Conservation (phyloP, 1,140 invertebrate species). For the Berghia stephanieae region DNA sequence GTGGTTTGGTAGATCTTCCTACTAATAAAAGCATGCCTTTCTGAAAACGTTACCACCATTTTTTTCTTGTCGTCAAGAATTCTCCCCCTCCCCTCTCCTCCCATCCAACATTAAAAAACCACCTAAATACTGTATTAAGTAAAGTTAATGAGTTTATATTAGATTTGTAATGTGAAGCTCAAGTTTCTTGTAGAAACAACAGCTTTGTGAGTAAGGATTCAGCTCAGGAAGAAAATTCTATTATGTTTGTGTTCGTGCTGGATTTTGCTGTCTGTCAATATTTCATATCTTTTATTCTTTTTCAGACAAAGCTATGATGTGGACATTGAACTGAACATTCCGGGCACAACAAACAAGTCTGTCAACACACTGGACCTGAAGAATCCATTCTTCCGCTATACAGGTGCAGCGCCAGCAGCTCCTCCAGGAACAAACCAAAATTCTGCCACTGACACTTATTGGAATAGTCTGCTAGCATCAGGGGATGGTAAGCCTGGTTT, state of each 20-base stretch:
- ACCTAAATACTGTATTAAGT: no score
- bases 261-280: not conserved
- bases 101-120: no score
- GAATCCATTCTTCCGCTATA: constrained; percentile 93
- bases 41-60: no score
- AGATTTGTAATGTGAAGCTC: not conserved
- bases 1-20: no score
- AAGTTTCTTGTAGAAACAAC: not conserved
- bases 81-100: no score
- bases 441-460: constrained; percentile 83
- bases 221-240: not conserved
- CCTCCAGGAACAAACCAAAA: constrained; percentile 87
- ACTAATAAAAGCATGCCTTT: no score
- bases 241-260: not conserved
- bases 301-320: constrained; percentile 95
- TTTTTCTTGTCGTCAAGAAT: no score
- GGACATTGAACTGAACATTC: constrained; percentile 91
- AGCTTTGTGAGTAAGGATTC: not conserved
- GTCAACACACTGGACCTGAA: constrained; percentile 94
- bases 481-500: constrained; percentile 23
- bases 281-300: constrained; percentile 25
- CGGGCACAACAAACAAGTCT: constrained; percentile 77
- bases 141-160: no score
- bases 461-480: constrained; percentile 46
- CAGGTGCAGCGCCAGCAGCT: constrained; percentile 62